These are phyloP conservation scores for Polymixis lichenea DNA, from an alignment of 2,888 invertebrate genomes.

Conservation along the genomic window DNA sequence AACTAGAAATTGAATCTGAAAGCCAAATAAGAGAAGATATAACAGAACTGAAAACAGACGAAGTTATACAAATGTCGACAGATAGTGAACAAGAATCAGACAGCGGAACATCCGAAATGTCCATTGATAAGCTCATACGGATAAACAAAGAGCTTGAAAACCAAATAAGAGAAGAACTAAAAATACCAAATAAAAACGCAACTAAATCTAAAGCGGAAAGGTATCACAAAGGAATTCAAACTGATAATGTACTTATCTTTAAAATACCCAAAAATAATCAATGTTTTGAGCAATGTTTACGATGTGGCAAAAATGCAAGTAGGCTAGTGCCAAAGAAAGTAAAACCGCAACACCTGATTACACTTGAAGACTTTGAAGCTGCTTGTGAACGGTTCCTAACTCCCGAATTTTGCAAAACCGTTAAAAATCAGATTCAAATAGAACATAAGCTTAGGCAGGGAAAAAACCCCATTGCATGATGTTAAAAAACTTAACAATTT, in stretches of 20 bases:
- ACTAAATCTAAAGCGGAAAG: too few relatives aligned
- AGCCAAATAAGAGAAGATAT: neutral
- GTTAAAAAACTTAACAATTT: neutral
- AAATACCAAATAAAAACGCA: neutral
- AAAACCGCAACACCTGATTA: conserved; percentile 11
- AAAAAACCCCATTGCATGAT: neutral
- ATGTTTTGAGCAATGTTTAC: conserved; percentile 33
- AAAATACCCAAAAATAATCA: conserved; percentile 20
- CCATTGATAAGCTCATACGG: conserved; percentile 7
- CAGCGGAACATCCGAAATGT: neutral
- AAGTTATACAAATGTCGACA: neutral
- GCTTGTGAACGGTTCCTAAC: conserved; percentile 26
- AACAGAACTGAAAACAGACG: neutral
- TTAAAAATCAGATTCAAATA: conserved; percentile 25
- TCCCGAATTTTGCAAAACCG: conserved; percentile 17
- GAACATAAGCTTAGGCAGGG: neutral
- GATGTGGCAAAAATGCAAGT: conserved; percentile 30
- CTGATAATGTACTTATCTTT: conserved; percentile 7
- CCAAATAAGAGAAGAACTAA: neutral
- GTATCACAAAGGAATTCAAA: conserved; percentile 22
- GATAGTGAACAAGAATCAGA: neutral
- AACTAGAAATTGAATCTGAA: conserved; percentile 11
- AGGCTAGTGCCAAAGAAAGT: neutral
- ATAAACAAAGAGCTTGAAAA: neutral
- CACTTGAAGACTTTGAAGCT: conserved; percentile 20